phyloP scores from a whole-genome alignment of 2,797 vertebrate species.

The Trematomus bernacchii region DNA sequence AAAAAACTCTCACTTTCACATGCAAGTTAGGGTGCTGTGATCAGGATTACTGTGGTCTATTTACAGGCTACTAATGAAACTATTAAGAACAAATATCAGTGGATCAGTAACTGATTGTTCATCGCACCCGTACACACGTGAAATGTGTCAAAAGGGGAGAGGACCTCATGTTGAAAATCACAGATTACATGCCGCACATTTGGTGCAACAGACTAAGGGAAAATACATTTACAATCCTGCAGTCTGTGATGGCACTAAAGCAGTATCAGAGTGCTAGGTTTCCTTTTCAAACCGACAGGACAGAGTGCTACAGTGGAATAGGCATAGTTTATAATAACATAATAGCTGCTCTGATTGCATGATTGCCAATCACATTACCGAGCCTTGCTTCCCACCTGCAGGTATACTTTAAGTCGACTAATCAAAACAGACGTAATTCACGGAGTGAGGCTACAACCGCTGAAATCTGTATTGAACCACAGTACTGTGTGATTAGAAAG shows the following conservation, averaged over 20 bases:
- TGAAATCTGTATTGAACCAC: conserved; percentile 19
- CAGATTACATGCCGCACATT: neutral
- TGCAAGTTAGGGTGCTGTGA: neutral
- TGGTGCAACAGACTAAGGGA: neutral
- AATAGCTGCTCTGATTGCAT: conserved; percentile 63
- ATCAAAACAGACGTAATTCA: conserved; percentile 68
- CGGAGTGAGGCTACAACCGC: conserved; percentile 23
- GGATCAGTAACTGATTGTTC: too few species aligned
- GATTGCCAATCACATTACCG: conserved; percentile 60
- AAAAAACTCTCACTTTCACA: neutral
- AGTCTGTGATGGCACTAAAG: neutral
- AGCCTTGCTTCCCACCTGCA: conserved; percentile 23
- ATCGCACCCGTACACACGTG: neutral
- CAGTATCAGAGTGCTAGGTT: neutral
- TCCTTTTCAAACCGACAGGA: conserved; percentile 20
- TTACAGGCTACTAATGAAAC: too few species aligned
- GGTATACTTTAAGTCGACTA: conserved; percentile 37
- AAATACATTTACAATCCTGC: neutral
- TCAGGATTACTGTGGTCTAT: too few species aligned
- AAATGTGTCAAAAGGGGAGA: conserved; percentile 16
- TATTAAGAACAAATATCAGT: too few species aligned
- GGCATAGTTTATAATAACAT: conserved; percentile 47
- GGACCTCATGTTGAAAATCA: neutral
- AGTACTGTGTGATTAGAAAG: conserved; percentile 12
- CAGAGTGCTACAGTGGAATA: neutral